phyloP scores from a whole-genome alignment of 2,113 vertebrate species.

The Prolemur simus region DNA sequence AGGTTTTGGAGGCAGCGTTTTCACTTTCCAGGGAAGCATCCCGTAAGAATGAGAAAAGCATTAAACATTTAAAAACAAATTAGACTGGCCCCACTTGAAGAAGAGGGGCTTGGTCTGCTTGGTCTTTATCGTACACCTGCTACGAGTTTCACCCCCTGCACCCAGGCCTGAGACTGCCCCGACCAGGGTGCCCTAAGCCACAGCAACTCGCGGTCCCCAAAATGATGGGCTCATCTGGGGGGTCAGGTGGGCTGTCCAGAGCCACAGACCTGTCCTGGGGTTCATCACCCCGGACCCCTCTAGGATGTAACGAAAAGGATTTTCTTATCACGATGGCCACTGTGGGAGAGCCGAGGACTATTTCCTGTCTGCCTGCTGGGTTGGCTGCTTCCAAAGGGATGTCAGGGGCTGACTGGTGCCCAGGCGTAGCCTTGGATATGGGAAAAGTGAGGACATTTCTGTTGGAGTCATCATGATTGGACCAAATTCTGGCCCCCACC shows the following conservation, averaged over 20 bases:
- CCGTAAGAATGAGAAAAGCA: background rate
- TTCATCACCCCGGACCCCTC: background rate
- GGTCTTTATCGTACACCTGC: background rate
- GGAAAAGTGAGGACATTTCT: fast-evolving
- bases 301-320: background rate
- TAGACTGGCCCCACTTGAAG: background rate
- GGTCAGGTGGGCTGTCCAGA: too few relatives aligned
- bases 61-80: background rate
- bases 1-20: background rate
- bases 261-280: background rate
- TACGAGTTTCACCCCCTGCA: background rate
- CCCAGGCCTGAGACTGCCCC: background rate
- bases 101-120: background rate
- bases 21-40: background rate
- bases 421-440: background rate
- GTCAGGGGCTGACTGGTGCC: background rate
- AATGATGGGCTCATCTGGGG: background rate
- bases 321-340: background rate
- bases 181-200: background rate
- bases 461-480: background rate
- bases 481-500: background rate
- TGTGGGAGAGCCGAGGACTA: background rate
- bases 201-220: background rate
- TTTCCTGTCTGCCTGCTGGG: background rate
- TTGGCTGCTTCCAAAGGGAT: background rate